Evolutionary conservation across 2,888 invertebrate species (phyloP).

Genomic region (Andrena marginata): DNA sequence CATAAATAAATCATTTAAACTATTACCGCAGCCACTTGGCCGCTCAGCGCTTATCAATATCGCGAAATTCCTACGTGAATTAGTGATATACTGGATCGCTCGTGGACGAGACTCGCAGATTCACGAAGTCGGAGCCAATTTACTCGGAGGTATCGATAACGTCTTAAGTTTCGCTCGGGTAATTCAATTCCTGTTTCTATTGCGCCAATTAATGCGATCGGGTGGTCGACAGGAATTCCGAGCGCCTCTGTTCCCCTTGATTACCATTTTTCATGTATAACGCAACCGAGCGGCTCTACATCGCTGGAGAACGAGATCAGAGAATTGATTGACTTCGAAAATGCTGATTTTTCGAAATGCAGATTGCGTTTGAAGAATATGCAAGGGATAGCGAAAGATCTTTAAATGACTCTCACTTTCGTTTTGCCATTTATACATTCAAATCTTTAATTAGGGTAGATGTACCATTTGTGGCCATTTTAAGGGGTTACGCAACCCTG

Average conservation of each 20-base stretch:
- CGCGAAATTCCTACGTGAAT: conserved; percentile 17
- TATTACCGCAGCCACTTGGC: conserved; percentile 15
- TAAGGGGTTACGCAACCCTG: too few relatives aligned
- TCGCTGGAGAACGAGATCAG: background rate
- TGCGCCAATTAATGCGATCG: conserved; percentile 20
- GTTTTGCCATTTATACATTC: too few relatives aligned
- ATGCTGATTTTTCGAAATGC: background rate
- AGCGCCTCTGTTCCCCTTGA: background rate
- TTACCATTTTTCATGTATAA: background rate
- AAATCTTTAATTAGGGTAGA: too few relatives aligned
- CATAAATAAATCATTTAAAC: conserved; percentile 41
- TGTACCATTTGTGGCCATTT: too few relatives aligned
- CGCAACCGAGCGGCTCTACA: background rate
- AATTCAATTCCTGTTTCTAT: conserved; percentile 14
- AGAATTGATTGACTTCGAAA: background rate
- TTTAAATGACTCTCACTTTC: too few relatives aligned
- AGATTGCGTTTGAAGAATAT: background rate
- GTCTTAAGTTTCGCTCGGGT: background rate
- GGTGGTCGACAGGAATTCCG: background rate
- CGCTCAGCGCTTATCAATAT: conserved; percentile 31
- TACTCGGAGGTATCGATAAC: conserved; percentile 9
- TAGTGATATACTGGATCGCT: conserved; percentile 13
- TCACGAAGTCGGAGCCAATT: conserved; percentile 18
- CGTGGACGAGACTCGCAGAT: background rate
- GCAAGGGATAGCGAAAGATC: too few relatives aligned